Evolutionary conservation across 2,888 invertebrate species (phyloP).

Genomic region (Chrysina gloriosa): DNA sequence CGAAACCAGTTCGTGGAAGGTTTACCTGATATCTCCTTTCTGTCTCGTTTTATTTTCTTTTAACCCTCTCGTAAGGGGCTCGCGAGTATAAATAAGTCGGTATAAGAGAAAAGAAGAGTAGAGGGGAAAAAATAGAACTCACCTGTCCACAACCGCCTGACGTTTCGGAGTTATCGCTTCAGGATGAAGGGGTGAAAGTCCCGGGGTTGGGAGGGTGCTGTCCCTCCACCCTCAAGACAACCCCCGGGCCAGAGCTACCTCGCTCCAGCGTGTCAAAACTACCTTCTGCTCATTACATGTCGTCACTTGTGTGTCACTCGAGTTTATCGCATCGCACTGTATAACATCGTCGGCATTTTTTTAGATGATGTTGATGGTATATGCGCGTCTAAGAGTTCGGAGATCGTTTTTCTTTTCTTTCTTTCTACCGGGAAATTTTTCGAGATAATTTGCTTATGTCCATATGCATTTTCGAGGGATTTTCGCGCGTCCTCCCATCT

Average conservation of each 20-base stretch:
- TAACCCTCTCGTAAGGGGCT: no score
- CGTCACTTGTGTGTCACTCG: not conserved
- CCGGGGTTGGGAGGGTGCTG: conserved; percentile 73
- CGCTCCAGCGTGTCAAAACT: conserved; percentile 64
- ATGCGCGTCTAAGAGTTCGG: no score
- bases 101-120: conserved; percentile 32
- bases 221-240: conserved; percentile 82
- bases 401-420: no score
- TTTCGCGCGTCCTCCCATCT: conserved; percentile 34
- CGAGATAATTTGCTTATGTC: conserved; percentile 52
- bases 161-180: conserved; percentile 82
- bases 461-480: conserved; percentile 59
- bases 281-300: conserved; percentile 36
- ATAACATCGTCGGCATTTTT: conserved; percentile 14
- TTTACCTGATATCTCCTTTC: no score
- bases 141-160: conserved; percentile 87
- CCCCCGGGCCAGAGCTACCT: conserved; percentile 72
- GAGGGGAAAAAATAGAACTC: conserved; percentile 50
- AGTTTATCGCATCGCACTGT: conserved; percentile 37
- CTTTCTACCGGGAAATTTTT: no score
- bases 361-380: conserved; percentile 25
- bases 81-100: not conserved
- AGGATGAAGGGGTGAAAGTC: conserved; percentile 72
- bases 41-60: no score
- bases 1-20: no score